Evolutionary conservation across 2,888 invertebrate genomes (phyloP), one percentile per base, ranked within the genome.

Genomic region (Nysson spinosus): DNA sequence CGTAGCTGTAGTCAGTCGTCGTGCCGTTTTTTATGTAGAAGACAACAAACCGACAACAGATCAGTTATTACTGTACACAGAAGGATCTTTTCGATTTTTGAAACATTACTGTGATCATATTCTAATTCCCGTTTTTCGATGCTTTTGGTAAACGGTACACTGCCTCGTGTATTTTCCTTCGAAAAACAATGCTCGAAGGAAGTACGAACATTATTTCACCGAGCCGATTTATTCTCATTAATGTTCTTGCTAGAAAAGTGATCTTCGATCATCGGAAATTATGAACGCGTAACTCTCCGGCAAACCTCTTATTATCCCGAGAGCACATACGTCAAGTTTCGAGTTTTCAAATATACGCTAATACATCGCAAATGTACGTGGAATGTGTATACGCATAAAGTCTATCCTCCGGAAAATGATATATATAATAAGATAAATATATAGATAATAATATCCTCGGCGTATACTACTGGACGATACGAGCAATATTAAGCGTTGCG

Each of bases 1-100:
- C 32, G 49, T 71, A 71, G 62, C 47, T 24, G 58, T 71, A 71
- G 71, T n/a, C n/a, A n/a, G n/a, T 62, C 44, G 57, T 67, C 58
- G 71, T 71, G 66, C 58, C 67, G 71, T 71, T 71, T 71, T 71
- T 52, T 71, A 71, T 67, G 52, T 70, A 67, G n/a, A n/a, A n/a
- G 62, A 49, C 43, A 57, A 62, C 64, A 62, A 47, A 65, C 50
- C 57, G 50, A 50, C 34, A 37, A 22, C 6, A 43, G 46, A 47
- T 61, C 50, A 28, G 40, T 28, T 49, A 42, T 67, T 49, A 47
- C 50, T 67, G 34, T 46, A 24, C n/a, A 28, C 47, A 52, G 51
- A 44, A 55, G 68, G 26, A 49, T 34, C 42, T 24, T 22, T 28
- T 43, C 16, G 12, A 43, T 39, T 52, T 30, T 20, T 43, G 4